A percentile compares a stretch with the other conserved stretches of the same genome.
phyloP scores from a whole-genome alignment of 1,140 invertebrate genomes.

The Papilio xuthus region DNA sequence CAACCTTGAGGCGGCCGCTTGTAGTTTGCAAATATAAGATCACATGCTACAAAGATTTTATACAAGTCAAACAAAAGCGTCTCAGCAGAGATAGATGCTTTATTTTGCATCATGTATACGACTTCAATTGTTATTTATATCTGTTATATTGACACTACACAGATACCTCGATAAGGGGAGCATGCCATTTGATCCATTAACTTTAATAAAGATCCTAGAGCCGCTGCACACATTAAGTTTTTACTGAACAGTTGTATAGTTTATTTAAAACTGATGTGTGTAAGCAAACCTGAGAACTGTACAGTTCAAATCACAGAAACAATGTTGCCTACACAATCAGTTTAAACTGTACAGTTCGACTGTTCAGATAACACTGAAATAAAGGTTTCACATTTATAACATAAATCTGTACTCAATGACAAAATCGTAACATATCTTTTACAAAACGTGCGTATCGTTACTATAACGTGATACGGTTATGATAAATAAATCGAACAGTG shows the following conservation, averaged over 20 bases:
- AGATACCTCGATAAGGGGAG: background rate
- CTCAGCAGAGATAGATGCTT: background rate
- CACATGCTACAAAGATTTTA: background rate
- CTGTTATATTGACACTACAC: background rate
- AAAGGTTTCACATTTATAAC: background rate
- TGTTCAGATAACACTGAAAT: too few species aligned
- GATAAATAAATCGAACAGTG: background rate
- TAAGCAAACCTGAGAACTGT: too few species aligned
- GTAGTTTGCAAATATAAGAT: background rate
- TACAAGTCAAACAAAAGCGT: background rate
- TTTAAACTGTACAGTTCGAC: too few species aligned
- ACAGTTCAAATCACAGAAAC: too few species aligned
- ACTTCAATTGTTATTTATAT: background rate
- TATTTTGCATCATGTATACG: background rate
- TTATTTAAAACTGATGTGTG: too few species aligned
- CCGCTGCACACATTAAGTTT: too few species aligned
- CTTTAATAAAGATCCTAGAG: too few species aligned
- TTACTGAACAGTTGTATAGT: too few species aligned
- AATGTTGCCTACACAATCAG: too few species aligned
- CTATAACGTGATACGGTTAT: background rate
- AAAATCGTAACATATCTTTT: background rate
- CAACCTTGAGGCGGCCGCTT: conserved; percentile 42
- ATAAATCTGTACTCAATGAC: background rate
- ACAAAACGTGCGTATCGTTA: background rate
- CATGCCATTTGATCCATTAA: background rate